These are phyloP conservation scores for Heptranchias perlo DNA, from an alignment of 2,113 vertebrate genomes.

Conservation along the genomic window DNA sequence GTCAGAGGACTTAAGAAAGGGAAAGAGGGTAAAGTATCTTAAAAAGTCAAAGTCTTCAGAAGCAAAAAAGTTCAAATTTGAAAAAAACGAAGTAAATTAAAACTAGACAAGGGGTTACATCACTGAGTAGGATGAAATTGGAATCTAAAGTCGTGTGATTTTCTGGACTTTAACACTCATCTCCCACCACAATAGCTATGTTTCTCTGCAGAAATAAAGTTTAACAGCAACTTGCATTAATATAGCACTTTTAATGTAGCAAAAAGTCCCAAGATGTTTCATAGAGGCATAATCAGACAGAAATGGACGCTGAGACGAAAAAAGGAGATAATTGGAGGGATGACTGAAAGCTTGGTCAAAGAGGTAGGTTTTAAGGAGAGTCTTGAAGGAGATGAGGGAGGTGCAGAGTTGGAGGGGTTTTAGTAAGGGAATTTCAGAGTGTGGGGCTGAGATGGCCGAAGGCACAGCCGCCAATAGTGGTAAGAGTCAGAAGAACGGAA, in stretches of 20 bases:
- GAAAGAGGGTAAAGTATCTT: background rate
- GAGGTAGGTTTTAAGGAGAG: too few species aligned
- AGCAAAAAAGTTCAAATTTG: background rate
- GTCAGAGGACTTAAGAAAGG: background rate
- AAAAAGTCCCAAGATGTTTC: too few species aligned
- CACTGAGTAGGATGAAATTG: background rate
- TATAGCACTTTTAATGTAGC: too few species aligned
- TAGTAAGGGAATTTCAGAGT: too few species aligned
- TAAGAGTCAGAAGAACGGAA: background rate
- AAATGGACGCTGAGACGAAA: too few species aligned
- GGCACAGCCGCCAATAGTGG: background rate
- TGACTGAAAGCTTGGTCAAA: too few species aligned
- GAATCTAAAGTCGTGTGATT: background rate
- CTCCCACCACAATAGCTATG: background rate
- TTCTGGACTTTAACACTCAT: background rate
- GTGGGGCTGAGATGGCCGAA: background rate
- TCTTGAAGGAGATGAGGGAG: too few species aligned
- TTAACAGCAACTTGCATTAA: background rate
- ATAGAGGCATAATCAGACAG: too few species aligned
- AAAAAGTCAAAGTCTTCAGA: background rate
- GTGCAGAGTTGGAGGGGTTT: too few species aligned
- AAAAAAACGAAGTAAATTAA: background rate
- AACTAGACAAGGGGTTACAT: background rate
- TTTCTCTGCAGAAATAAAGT: background rate
- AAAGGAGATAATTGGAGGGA: too few species aligned